phyloP scores from a whole-genome alignment of 2,797 vertebrate species.

The Loriculus beryllinus region DNA sequence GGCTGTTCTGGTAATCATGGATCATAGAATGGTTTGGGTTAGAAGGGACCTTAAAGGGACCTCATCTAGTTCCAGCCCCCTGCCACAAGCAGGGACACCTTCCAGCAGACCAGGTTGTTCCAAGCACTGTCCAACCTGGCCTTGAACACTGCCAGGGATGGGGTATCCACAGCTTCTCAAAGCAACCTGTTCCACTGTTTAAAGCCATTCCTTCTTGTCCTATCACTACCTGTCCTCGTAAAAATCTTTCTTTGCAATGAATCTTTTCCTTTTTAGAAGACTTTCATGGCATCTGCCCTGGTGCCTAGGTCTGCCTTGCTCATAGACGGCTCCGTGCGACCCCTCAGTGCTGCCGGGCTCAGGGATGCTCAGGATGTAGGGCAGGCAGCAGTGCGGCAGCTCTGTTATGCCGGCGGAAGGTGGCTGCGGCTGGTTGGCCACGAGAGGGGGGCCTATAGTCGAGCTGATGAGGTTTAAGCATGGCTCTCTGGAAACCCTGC shows the following conservation, averaged over 20 bases:
- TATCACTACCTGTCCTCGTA: background rate
- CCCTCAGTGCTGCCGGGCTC: rapidly evolving
- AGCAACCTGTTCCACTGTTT: background rate
- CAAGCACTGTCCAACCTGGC: background rate
- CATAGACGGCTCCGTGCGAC: background rate
- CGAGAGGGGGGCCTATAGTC: conserved; percentile 44
- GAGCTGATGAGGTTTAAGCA: background rate
- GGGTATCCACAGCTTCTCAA: background rate
- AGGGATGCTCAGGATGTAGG: background rate
- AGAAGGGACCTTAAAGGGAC: background rate
- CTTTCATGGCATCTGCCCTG: background rate
- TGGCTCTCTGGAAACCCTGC: background rate
- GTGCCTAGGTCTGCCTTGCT: background rate
- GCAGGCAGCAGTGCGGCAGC: rapidly evolving
- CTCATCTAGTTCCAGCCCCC: background rate
- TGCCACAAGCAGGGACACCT: background rate
- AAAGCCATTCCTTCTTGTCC: background rate
- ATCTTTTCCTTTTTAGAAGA: background rate
- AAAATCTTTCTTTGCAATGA: background rate
- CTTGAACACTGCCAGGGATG: background rate
- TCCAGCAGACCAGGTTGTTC: background rate
- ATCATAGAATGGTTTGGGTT: background rate
- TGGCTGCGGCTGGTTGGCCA: background rate
- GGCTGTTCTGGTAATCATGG: background rate
- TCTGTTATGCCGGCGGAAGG: background rate